Conservation (phyloP, 2,888 invertebrate genomes). For the Caenorhabditis drosophilae region DNA sequence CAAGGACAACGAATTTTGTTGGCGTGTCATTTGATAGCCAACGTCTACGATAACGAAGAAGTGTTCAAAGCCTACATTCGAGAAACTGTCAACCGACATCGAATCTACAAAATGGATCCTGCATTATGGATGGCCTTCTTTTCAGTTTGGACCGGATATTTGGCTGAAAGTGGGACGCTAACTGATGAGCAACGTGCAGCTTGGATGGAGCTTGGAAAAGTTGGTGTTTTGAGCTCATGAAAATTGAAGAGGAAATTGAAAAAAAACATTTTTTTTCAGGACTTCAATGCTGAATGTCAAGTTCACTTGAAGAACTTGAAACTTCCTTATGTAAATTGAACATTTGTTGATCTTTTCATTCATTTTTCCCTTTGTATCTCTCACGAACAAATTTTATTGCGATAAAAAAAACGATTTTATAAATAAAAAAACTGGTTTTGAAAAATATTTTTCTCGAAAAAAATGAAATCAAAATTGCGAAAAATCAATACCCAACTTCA, state of each 20-base stretch:
- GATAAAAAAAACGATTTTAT: too few species aligned
- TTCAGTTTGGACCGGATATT: slow-evolving; percentile 60
- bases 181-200: slow-evolving; percentile 54
- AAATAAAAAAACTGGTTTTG: too few species aligned
- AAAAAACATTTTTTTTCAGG: too few species aligned
- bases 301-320: slow-evolving; percentile 45
- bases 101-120: slow-evolving; percentile 66
- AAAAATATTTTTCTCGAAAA: too few species aligned
- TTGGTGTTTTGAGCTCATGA: too few species aligned
- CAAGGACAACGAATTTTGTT: slow-evolving; percentile 65
- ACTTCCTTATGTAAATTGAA: slow-evolving; percentile 36
- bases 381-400: too few species aligned
- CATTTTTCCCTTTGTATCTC: not conserved
- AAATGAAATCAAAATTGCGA: too few species aligned
- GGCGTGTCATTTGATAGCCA: slow-evolving; percentile 57
- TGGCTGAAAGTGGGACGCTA: slow-evolving; percentile 49
- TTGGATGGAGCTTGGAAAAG: slow-evolving; percentile 61
- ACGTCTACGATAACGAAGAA: slow-evolving; percentile 52
- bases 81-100: slow-evolving; percentile 63
- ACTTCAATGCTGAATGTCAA: slow-evolving; percentile 52
- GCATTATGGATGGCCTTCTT: slow-evolving; percentile 66
- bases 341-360: not conserved
- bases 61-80: slow-evolving; percentile 61
- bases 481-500: too few species aligned
- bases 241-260: too few species aligned